A percentile compares a stretch with the other conserved stretches of the same genome.
These are phyloP conservation scores for Epizoanthus fatuus DNA, from an alignment of 92 coral and sea anemone species.

Conservation along the genomic window DNA sequence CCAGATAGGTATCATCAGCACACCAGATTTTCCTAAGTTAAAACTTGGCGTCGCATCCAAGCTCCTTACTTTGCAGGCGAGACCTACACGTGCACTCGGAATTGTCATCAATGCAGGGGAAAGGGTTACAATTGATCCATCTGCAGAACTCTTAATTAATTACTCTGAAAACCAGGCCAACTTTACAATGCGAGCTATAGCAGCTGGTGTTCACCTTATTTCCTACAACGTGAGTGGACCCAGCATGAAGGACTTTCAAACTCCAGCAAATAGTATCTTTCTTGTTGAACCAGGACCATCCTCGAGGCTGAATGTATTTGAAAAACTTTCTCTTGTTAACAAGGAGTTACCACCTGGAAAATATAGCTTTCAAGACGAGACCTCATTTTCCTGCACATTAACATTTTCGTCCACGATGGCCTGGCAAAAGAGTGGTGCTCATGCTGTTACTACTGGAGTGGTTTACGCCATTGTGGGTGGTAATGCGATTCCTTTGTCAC, in stretches of 20 bases:
- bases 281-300: conserved; percentile 39
- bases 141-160: conserved; percentile 4
- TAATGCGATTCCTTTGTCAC: conserved; percentile 48
- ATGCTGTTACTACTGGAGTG: conserved; percentile 41
- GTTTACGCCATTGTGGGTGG: conserved; percentile 15
- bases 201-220: conserved; percentile 36
- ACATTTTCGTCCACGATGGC: conserved; percentile 48
- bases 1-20: conserved; percentile 58
- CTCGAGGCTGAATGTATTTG: not conserved
- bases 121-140: conserved; percentile 34
- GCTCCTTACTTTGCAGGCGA: conserved; percentile 52
- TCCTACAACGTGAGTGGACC: conserved; percentile 38
- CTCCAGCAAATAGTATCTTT: conserved; percentile 41
- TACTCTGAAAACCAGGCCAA: conserved; percentile 4
- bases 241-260: conserved; percentile 40
- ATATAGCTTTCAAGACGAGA: conserved; percentile 16
- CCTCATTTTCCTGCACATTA: conserved; percentile 23
- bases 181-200: conserved; percentile 34
- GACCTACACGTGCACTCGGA: conserved; percentile 37
- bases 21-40: conserved; percentile 63
- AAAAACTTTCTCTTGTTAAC: conserved; percentile 32
- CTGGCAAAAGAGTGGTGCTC: conserved; percentile 35
- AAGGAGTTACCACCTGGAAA: conserved; percentile 58
- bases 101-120: conserved; percentile 22
- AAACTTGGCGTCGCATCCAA: conserved; percentile 24